Evolutionary conservation across 2,888 invertebrate species (phyloP).

Genomic region (Crioceris asparagi): DNA sequence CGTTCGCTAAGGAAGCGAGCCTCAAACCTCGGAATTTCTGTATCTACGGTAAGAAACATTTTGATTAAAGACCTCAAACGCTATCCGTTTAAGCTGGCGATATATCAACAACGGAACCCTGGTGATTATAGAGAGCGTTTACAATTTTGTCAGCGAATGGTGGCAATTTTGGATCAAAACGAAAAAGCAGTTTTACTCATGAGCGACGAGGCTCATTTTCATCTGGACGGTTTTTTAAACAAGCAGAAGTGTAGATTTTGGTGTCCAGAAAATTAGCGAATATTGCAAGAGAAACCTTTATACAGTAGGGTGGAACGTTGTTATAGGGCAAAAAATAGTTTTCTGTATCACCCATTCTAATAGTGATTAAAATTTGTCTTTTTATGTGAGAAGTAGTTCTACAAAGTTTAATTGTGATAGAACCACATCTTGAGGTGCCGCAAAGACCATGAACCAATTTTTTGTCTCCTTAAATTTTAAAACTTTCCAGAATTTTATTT

Average conservation of each 20-base stretch:
- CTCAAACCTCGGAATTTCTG: background rate
- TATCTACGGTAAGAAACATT: background rate
- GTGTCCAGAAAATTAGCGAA: background rate
- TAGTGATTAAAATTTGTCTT: background rate
- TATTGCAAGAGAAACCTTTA: background rate
- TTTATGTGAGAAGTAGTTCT: background rate
- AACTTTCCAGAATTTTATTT: background rate
- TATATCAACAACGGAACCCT: no score
- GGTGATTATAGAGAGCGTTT: background rate
- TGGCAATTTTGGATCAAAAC: no score
- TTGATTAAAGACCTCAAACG: no score
- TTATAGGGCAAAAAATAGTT: slow-evolving; percentile 1
- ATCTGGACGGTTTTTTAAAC: no score
- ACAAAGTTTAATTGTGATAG: background rate
- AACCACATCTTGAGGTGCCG: background rate
- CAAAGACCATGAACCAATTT: background rate
- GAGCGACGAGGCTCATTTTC: background rate
- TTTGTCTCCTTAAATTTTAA: background rate
- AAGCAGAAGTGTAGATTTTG: background rate
- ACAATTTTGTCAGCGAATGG: background rate
- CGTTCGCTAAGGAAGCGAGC: background rate
- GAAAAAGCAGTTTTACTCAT: no score
- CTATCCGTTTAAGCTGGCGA: no score
- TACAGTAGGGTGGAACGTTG: background rate
- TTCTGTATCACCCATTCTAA: background rate